phyloP scores from a whole-genome alignment of 2,113 vertebrate species.

The Athene noctua region DNA sequence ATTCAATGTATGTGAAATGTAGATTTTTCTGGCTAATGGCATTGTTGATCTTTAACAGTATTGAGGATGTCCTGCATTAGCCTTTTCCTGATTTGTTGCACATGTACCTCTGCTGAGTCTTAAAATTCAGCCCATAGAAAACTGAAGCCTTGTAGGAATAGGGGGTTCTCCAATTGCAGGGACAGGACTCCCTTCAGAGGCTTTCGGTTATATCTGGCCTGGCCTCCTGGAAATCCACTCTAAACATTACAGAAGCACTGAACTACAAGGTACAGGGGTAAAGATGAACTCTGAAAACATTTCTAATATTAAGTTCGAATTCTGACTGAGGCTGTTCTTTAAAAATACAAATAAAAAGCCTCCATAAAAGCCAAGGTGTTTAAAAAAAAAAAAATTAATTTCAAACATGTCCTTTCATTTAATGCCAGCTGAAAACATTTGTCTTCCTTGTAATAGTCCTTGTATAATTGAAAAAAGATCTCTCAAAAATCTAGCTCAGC shows the following conservation, averaged over 20 bases:
- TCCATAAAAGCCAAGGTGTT: fast-evolving
- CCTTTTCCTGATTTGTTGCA: not conserved
- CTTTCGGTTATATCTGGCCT: not conserved
- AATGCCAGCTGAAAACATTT: not conserved
- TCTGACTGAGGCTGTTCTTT: not conserved
- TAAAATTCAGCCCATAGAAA: not conserved
- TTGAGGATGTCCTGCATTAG: not conserved
- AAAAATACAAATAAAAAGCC: not conserved
- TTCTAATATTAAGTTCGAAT: not conserved
- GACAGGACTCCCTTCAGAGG: not conserved
- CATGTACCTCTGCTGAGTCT: not conserved
- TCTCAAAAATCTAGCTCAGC: not conserved
- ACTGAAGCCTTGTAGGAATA: not conserved
- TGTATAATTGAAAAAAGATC: not conserved
- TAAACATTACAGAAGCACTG: not conserved
- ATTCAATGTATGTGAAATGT: not conserved
- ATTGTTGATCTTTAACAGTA: not conserved
- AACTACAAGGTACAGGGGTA: not conserved
- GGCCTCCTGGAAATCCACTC: not conserved
- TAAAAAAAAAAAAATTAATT: not conserved
- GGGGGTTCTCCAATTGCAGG: not conserved
- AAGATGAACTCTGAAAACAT: not conserved
- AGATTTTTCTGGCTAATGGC: not conserved
- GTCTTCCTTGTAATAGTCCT: not conserved
- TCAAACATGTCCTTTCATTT: not conserved